Percentiles rank a stretch among this genome's conserved stretches.
phyloP scores from a whole-genome alignment of 2,888 invertebrate genomes.

The Sesia apiformis region DNA sequence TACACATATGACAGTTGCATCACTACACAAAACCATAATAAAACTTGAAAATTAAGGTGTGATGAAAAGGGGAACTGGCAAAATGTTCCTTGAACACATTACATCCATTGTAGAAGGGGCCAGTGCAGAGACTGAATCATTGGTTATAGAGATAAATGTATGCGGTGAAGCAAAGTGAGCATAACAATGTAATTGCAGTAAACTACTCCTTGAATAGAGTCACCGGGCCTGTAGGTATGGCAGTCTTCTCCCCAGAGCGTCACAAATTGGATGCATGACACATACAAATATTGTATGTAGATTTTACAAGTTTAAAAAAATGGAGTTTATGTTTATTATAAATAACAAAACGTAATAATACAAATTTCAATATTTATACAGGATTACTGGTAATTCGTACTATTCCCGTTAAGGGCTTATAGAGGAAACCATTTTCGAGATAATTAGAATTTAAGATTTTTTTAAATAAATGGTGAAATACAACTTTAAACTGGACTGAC shows the following conservation, averaged over 20 bases:
- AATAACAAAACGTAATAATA: too few species aligned
- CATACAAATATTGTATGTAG: too few species aligned
- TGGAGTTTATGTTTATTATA: too few species aligned
- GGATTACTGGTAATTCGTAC: too few species aligned
- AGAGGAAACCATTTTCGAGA: too few species aligned
- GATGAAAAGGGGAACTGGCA: slow-evolving; percentile 21
- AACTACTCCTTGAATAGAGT: slow-evolving; percentile 70
- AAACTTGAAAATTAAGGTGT: slow-evolving; percentile 15
- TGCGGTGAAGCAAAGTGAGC: slow-evolving; percentile 57
- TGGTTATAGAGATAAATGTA: slow-evolving; percentile 57
- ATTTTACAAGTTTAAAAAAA: too few species aligned
- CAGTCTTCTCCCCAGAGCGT: slow-evolving; percentile 3
- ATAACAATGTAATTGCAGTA: slow-evolving; percentile 71
- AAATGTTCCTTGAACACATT: slow-evolving; percentile 24
- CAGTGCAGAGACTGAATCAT: slow-evolving; percentile 59
- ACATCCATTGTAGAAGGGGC: slow-evolving; percentile 56
- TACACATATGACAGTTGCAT: slow-evolving; percentile 15
- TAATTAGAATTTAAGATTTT: too few species aligned
- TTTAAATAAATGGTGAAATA: too few species aligned
- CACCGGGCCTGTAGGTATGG: slow-evolving; percentile 28
- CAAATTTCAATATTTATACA: too few species aligned
- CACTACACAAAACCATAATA: slow-evolving; percentile 30
- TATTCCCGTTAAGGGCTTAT: too few species aligned
- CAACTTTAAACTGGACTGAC: too few species aligned
- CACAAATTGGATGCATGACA: background rate